Percentiles rank a stretch among this genome's conserved stretches.
phyloP scores from a whole-genome alignment of 1,140 invertebrate species.

The Drosophila lowei region DNA sequence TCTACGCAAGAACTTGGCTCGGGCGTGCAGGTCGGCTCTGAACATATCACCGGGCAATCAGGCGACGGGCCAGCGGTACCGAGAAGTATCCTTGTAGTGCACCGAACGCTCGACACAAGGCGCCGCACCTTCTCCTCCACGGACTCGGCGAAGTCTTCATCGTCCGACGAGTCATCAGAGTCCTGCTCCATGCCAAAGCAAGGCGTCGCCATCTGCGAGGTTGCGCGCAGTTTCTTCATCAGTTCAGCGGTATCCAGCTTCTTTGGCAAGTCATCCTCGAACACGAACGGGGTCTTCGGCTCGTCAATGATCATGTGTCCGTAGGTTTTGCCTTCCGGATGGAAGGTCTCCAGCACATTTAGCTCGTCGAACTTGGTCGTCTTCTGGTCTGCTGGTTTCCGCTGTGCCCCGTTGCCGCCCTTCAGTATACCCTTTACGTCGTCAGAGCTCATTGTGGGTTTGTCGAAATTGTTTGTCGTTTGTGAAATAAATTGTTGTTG shows the following conservation, averaged over 20 bases:
- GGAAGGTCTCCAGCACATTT: constrained; percentile 66
- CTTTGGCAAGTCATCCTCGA: constrained; percentile 86
- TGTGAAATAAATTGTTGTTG: too few species aligned
- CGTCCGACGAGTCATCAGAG: constrained; percentile 64
- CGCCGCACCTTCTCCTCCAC: constrained; percentile 58
- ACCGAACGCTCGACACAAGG: constrained; percentile 47
- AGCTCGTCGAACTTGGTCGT: constrained; percentile 67
- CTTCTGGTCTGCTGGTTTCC: constrained; percentile 8
- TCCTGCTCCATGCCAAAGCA: constrained; percentile 60
- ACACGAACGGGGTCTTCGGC: constrained; percentile 95
- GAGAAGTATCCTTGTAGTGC: constrained; percentile 64
- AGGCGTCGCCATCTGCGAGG: constrained; percentile 48
- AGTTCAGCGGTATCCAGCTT: constrained; percentile 89
- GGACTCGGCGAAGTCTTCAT: constrained; percentile 64
- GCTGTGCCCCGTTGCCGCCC: too few species aligned
- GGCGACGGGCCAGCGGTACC: constrained; percentile 54
- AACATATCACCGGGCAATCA: constrained; percentile 36
- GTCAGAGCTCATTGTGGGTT: constrained; percentile 6
- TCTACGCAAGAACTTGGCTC: background rate
- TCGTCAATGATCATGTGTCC: constrained; percentile 99
- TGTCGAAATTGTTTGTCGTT: background rate
- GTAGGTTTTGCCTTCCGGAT: constrained; percentile 88
- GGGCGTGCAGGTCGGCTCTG: background rate
- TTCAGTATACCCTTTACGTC: constrained; percentile 50
- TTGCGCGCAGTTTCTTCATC: constrained; percentile 86